Evolutionary conservation across 2,888 invertebrate genomes (phyloP), one percentile per base, ranked within the genome.

Genomic region (Labia minor): DNA sequence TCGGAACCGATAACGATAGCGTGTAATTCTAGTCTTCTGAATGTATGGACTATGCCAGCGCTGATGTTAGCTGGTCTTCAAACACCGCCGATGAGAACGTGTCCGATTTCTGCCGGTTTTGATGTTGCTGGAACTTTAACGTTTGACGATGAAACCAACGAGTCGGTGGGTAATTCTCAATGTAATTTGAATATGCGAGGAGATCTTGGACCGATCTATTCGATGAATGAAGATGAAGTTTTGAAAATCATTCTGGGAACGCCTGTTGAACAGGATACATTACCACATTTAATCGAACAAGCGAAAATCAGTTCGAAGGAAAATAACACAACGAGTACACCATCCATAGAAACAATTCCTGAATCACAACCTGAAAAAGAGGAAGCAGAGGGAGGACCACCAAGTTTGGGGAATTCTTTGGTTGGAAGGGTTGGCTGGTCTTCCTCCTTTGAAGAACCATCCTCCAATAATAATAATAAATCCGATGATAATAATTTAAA

Each of bases 1-100:
- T 72, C 76, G 14, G 74, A 79, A 21, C 73, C 85, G 66, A 88
- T 91, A 73, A 83, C 87, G 72, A 78, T 92, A 72, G 90, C 92
- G 0, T 86, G 84, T 72, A 93, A 93, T 79, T 90, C 92, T 0
- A 92, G 92, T 75, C 80, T 95, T 20, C 79, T 96, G 0, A 96
- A 96, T 78, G 85, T 86, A 67, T 97, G 96, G 96, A 88, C 90
- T 0, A 86, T 87, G 72, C 86, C 88, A 61, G 89, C 95, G 0
- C 78, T 96, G 49, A 83, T 90, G 75, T 78, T 94, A 72, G 89
- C 93, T 14, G 95, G 94, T 2, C 81, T 92, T 65, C 92, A 92
- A 90, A 85, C 88, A 1, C 89, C 91, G 0, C 87, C 90, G 8
- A 81, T 90, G 75, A 86, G 88, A 75, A 83, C 86, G 2, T 87